phyloP scores from a whole-genome alignment of 2,888 invertebrate genomes.

The Arge pagana region DNA sequence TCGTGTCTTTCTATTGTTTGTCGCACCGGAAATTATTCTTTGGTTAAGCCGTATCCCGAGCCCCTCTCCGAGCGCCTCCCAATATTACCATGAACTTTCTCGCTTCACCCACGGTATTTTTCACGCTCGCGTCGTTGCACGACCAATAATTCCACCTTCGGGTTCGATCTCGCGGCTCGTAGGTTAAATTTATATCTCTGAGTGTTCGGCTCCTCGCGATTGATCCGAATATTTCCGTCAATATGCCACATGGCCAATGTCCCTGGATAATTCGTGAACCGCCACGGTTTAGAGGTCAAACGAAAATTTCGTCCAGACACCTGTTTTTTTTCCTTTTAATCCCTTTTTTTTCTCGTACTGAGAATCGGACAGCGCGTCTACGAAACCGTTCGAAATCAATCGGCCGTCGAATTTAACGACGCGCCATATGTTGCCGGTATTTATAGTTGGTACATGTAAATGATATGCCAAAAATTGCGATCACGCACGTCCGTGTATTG shows the following conservation, averaged over 20 bases:
- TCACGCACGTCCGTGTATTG: no score
- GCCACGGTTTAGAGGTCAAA: conserved; percentile 21
- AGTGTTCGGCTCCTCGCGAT: neutral
- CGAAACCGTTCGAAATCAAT: no score
- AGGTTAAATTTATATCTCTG: no score
- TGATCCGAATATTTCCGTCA: conserved; percentile 26
- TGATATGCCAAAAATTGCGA: no score
- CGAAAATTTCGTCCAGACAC: conserved; percentile 5
- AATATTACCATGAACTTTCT: neutral
- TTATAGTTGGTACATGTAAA: no score
- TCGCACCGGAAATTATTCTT: conserved; percentile 32
- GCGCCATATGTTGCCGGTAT: no score
- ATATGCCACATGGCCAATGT: conserved; percentile 38
- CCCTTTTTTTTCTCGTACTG: conserved; percentile 8
- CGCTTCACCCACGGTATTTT: neutral
- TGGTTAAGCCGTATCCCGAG: conserved; percentile 36
- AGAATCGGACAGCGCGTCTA: neutral
- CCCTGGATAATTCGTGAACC: conserved; percentile 16
- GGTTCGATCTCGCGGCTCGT: no score
- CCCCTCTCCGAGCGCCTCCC: neutral
- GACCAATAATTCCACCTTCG: no score
- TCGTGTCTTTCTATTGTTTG: no score
- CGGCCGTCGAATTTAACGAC: no score
- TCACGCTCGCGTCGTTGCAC: no score
- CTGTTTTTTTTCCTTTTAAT: conserved; percentile 19